These are phyloP conservation scores for Chondrosia reniformis DNA, from an alignment of 37 sponge, comb jelly and placozoan genomes.

Conservation along the genomic window DNA sequence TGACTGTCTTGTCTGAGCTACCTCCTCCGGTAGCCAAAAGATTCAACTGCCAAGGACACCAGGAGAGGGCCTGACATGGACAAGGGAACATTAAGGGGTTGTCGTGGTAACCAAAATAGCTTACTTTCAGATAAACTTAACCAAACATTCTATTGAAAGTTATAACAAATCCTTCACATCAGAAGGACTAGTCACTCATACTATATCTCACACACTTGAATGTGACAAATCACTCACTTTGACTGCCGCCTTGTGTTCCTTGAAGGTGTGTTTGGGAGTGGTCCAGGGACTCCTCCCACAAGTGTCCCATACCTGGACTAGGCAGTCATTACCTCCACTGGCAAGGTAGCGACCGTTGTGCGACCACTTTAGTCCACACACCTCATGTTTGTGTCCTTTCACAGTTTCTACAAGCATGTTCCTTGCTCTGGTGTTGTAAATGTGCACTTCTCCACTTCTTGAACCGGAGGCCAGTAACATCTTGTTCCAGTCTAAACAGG, in stretches of 20 bases:
- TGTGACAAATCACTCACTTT: conserved; percentile 76
- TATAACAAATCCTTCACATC: too few relatives aligned
- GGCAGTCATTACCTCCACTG: conserved; percentile 88
- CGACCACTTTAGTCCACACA: conserved; percentile 92
- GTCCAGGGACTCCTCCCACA: conserved; percentile 40
- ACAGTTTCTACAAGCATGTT: conserved; percentile 24
- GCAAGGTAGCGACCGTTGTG: conserved; percentile 74
- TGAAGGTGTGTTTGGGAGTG: conserved; percentile 52
- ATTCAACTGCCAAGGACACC: too few relatives aligned
- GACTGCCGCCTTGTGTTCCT: conserved; percentile 82
- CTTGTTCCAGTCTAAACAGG: conserved; percentile 74
- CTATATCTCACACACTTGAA: too few relatives aligned
- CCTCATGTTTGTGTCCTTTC: conserved; percentile 69
- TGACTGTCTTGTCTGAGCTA: too few relatives aligned
- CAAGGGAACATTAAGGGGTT: too few relatives aligned
- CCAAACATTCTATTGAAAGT: too few relatives aligned
- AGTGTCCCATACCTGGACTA: conserved; percentile 79
- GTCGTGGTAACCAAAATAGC: not conserved
- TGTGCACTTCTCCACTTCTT: conserved; percentile 66
- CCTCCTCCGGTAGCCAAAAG: too few relatives aligned
- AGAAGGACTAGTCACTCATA: too few relatives aligned
- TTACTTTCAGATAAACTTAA: not conserved
- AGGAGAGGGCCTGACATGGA: too few relatives aligned
- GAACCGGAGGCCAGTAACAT: conserved; percentile 69
- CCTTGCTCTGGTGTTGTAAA: conserved; percentile 72